A percentile compares a stretch with the other conserved stretches of the same genome.
phyloP scores from a whole-genome alignment of 1,140 invertebrate genomes.

The Amyelois transitella region DNA sequence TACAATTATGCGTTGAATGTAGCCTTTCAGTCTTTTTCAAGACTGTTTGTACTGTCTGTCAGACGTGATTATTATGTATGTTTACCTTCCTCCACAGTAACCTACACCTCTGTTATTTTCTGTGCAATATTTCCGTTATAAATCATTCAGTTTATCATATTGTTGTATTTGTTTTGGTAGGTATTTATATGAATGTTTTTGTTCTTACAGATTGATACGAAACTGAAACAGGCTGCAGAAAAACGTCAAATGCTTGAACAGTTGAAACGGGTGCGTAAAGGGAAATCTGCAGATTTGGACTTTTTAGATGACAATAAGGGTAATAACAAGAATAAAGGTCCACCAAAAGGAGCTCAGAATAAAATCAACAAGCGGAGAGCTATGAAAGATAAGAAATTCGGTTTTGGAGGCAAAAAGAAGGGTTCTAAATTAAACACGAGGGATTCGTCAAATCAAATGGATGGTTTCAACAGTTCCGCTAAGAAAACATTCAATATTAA shows the following conservation, averaged over 20 bases:
- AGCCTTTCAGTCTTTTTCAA: too few species aligned
- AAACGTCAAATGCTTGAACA: slow-evolving; percentile 89
- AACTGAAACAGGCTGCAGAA: slow-evolving; percentile 84
- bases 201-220: slow-evolving; percentile 87
- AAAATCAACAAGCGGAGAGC: slow-evolving; percentile 77
- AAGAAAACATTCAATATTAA: slow-evolving; percentile 63
- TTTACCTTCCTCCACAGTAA: too few species aligned
- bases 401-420: slow-evolving; percentile 96
- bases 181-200: too few species aligned
- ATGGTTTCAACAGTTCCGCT: slow-evolving; percentile 74
- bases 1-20: too few species aligned
- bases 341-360: slow-evolving; percentile 62
- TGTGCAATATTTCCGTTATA: too few species aligned
- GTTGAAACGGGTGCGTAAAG: slow-evolving; percentile 89
- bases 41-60: too few species aligned
- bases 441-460: slow-evolving; percentile 82
- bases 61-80: too few species aligned
- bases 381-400: slow-evolving; percentile 91
- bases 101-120: too few species aligned
- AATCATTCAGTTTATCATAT: too few species aligned
- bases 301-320: slow-evolving; percentile 87
- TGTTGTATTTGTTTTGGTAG: too few species aligned
- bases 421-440: slow-evolving; percentile 92
- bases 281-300: slow-evolving; percentile 84
- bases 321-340: slow-evolving; percentile 45